A percentile compares a stretch with the other conserved stretches of the same genome.
Evolutionary conservation across 2,888 invertebrate genomes (phyloP).

Genomic region (Tyria jacobaeae): DNA sequence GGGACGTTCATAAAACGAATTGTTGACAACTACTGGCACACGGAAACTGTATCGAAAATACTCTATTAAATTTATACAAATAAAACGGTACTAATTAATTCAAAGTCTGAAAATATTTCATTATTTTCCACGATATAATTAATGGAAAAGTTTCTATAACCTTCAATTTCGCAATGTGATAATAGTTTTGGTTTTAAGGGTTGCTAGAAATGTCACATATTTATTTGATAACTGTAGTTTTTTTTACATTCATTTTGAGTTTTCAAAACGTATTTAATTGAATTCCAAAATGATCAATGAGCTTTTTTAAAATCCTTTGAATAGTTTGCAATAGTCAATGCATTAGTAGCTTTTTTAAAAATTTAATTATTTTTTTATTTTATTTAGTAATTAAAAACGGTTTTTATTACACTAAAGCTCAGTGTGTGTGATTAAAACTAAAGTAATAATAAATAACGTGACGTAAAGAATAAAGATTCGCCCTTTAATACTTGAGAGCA

Average conservation of each 20-base stretch:
- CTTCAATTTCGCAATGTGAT: conserved; percentile 41
- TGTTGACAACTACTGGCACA: conserved; percentile 73
- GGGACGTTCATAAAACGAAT: conserved; percentile 78
- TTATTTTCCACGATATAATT: conserved; percentile 46
- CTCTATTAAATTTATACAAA: conserved; percentile 44
- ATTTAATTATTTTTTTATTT: too few species aligned
- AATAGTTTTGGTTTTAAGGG: conserved; percentile 25
- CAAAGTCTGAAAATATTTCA: conserved; percentile 48
- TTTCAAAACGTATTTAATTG: too few species aligned
- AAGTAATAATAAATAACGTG: neutral
- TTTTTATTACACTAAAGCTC: too few species aligned
- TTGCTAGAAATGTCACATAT: conserved; percentile 14
- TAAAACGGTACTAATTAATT: conserved; percentile 56
- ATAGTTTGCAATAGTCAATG: too few species aligned
- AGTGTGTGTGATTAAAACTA: too few species aligned
- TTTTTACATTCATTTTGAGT: too few species aligned
- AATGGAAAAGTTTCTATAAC: conserved; percentile 38
- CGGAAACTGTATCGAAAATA: conserved; percentile 45
- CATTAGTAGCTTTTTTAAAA: too few species aligned
- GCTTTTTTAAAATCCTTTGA: too few species aligned
- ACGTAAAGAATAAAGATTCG: neutral
- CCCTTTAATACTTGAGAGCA: neutral
- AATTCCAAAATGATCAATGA: too few species aligned
- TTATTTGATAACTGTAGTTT: neutral
- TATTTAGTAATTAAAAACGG: too few species aligned